Percentiles rank a stretch among this genome's conserved stretches.
These are phyloP conservation scores for Mohoua ochrocephala DNA, from an alignment of 2,113 vertebrate genomes.

Conservation along the genomic window DNA sequence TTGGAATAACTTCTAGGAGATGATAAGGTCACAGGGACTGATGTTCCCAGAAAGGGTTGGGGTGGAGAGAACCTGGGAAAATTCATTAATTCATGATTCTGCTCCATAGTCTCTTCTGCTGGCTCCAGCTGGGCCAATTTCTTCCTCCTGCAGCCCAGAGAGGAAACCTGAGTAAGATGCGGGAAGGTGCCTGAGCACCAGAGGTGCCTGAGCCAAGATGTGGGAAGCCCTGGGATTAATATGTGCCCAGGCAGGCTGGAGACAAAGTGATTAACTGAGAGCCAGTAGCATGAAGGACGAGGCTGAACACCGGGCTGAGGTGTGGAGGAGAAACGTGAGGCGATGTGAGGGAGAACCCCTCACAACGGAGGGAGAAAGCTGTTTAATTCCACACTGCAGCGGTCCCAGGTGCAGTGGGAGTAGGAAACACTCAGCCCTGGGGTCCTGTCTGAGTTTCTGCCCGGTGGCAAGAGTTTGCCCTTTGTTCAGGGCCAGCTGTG, in stretches of 20 bases:
- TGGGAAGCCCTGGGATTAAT: not conserved
- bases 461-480: not conserved
- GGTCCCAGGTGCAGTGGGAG: not conserved
- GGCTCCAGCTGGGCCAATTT: not conserved
- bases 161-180: not conserved
- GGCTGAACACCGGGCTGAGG: not conserved
- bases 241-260: not conserved
- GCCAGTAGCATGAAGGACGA: not conserved
- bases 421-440: not conserved
- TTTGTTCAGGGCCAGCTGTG: not conserved
- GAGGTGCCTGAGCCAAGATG: not conserved
- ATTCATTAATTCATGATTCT: not conserved
- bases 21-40: not conserved
- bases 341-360: not conserved
- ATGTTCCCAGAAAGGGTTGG: not conserved
- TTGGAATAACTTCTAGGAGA: not conserved
- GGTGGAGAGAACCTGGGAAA: not conserved
- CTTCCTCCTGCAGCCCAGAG: not conserved
- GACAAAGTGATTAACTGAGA: not conserved
- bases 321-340: fast-evolving
- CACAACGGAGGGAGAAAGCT: not conserved
- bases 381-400: not conserved
- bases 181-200: not conserved
- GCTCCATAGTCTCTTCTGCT: fast-evolving
- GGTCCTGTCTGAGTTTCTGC: not conserved